Percentiles rank a stretch among this genome's conserved stretches.
Evolutionary conservation across 2,113 vertebrate species (phyloP).

Genomic region (Sinocyclocheilus grahami): DNA sequence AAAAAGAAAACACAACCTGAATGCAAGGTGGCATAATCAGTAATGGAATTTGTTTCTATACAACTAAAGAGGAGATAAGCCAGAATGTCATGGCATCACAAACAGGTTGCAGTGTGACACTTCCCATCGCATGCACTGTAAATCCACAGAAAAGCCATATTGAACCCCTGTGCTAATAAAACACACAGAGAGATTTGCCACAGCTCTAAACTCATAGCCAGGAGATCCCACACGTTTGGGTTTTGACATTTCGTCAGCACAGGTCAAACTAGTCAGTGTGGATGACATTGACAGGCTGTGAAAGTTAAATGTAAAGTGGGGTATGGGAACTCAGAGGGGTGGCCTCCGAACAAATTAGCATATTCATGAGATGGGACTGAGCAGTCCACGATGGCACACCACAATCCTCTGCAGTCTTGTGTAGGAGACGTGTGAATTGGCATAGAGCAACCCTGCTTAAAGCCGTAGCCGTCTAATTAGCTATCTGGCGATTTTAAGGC

Average conservation of each 20-base stretch:
- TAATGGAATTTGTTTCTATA: background rate
- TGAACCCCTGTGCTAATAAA: slow-evolving; percentile 18
- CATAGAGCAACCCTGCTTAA: slow-evolving; percentile 35
- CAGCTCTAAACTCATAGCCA: background rate
- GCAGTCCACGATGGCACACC: slow-evolving; percentile 25
- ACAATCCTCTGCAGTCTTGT: slow-evolving; percentile 39
- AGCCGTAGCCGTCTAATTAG: slow-evolving; percentile 56
- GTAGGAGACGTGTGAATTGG: slow-evolving; percentile 50
- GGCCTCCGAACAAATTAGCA: slow-evolving; percentile 38
- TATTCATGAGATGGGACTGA: slow-evolving; percentile 54
- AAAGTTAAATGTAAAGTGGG: slow-evolving; percentile 53
- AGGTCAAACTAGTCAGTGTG: slow-evolving; percentile 17
- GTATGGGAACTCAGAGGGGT: slow-evolving; percentile 36
- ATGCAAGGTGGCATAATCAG: slow-evolving; percentile 10
- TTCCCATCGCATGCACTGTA: slow-evolving; percentile 8
- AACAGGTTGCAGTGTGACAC: background rate
- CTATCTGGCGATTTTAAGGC: slow-evolving; percentile 52
- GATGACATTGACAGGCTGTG: slow-evolving; percentile 46
- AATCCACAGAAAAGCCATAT: slow-evolving; percentile 32
- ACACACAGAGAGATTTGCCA: slow-evolving; percentile 15
- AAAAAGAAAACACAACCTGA: background rate
- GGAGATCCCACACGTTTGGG: background rate
- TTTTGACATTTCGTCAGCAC: slow-evolving; percentile 34
- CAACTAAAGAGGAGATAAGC: slow-evolving; percentile 3
- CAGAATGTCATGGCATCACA: slow-evolving; percentile 7